Evolutionary conservation across 2,797 vertebrate species (phyloP), one percentile per base, ranked within the genome.

Genomic region (Coregonus ussuriensis): DNA sequence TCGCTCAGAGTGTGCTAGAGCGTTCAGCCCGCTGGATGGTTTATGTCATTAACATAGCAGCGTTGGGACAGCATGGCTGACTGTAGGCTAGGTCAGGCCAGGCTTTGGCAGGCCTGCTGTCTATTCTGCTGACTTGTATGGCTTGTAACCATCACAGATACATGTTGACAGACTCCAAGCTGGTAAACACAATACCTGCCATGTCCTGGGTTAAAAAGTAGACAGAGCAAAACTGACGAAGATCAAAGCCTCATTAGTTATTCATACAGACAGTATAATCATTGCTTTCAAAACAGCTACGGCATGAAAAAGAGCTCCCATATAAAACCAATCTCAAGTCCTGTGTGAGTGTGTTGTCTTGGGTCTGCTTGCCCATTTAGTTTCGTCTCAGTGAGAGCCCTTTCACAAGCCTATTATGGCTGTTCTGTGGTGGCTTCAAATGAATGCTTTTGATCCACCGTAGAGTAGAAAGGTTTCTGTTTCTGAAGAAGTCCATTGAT

Each of bases 1-100:
- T 9, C 53, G 83, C 77, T 47, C 72, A 47, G 51, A 74, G 54
- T 15, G 11, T 77, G 72, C 0, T 79, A 72, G 5, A 6, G 77
- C 70, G 78, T 77, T 75, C 78, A 84, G 75, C 65, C 59, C 77
- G 41, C 80, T 77, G 67, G 31, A 63, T 56, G 51, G 74, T 85
- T 74, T 79, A 69, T 29, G 13, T 88, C 73, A 81, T 82, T 82
- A 90, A 85, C 75, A 69, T 47, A 47, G 41, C 35, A 18, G 54
- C 1, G 14, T 76, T 79, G 72, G 70, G 21, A 53, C 65, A 31
- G 41, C 15, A 25, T 37, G 3, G 29, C 63, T 18, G 72, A 31
- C 59, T 33, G 52, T 52, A 11, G 66, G 65, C 82, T 35, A 14
- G 68, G 70, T 82, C 51, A 41, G 2, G 41, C 0, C 11, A 71